Base-by-base conservation (phyloP, 2,888 invertebrate species). In the Phyllotreta striolata region DNA sequence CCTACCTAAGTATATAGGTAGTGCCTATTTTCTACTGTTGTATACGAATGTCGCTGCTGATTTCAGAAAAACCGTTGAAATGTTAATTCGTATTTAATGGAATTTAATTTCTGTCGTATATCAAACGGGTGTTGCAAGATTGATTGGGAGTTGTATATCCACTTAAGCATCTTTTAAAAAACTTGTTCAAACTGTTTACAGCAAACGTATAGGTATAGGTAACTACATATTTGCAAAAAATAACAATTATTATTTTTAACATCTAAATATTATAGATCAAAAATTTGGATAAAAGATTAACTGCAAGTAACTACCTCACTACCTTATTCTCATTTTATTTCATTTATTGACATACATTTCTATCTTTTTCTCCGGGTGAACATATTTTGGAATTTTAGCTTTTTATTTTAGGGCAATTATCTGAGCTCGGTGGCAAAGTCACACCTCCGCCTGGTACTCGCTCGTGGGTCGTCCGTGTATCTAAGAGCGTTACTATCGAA, bases 401-500 rank as follows among this genome's bases (percentile, higher is more conserved):
- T 13, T 8, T 51, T 51, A 10, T 51, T 52, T 6, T 52, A 3
- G 39, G 10, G 49, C 8, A 51, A 51, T 10, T 14, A 14, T 4
- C 37, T 51, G 37, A 46, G 13, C 34, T 57, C 57, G 24, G 57
- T 57, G 47, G 57, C 57, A 57, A 57, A 57, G 39, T 57, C 38
- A 57, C 57, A 57, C 57, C 57, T 57, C 47, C 39, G 57, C 40
- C 60, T 44, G 24, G 12, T 60, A 52, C 35, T 54, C 10, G 38
- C 10, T 60, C 60, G 60, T 60, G 60, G 52, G 60, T 41, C 51
- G 59, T 43, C 44, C 52, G 10, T 60, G 52, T 60, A 60, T 60
- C 60, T 65, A 62, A 65, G 62, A 57, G 62, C 62, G 24, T 58
- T 65, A 55, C 57, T 65, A 24, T 55, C 62, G 58, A 62, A 52